Conservation (phyloP, 1,140 invertebrate genomes). For the Eriocheir sinensis region DNA sequence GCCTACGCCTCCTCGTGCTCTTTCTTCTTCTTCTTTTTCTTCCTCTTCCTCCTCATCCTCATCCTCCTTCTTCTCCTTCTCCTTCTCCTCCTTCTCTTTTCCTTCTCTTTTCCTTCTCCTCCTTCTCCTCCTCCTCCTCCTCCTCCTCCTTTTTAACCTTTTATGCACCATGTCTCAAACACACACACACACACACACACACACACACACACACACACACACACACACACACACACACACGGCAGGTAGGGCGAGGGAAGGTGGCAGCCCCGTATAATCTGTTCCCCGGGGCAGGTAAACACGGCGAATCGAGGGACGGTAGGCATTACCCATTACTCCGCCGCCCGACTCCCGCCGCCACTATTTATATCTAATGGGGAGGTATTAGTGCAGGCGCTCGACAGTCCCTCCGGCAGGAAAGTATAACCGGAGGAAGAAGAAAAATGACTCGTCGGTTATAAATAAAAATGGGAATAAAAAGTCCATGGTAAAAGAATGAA, state of each 20-base stretch:
- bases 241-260: constrained; percentile 8
- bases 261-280: background rate
- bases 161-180: background rate
- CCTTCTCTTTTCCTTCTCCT: background rate
- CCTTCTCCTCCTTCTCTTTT: background rate
- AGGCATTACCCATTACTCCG: background rate
- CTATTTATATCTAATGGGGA: background rate
- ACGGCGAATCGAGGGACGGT: background rate
- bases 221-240: too few relatives aligned
- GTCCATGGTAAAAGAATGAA: too few relatives aligned
- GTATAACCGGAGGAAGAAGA: too few relatives aligned
- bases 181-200: too few relatives aligned
- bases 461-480: too few relatives aligned
- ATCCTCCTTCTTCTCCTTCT: background rate
- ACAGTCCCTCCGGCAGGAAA: background rate
- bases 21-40: background rate
- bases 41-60: background rate
- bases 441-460: too few relatives aligned
- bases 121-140: background rate
- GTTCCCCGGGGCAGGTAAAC: background rate
- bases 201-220: too few relatives aligned
- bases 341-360: background rate
- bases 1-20: background rate
- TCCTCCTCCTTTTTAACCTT: background rate
- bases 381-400: constrained; percentile 2